These are phyloP conservation scores for Himalopsyche japonica DNA, from an alignment of 2,888 invertebrate genomes.

Conservation along the genomic window DNA sequence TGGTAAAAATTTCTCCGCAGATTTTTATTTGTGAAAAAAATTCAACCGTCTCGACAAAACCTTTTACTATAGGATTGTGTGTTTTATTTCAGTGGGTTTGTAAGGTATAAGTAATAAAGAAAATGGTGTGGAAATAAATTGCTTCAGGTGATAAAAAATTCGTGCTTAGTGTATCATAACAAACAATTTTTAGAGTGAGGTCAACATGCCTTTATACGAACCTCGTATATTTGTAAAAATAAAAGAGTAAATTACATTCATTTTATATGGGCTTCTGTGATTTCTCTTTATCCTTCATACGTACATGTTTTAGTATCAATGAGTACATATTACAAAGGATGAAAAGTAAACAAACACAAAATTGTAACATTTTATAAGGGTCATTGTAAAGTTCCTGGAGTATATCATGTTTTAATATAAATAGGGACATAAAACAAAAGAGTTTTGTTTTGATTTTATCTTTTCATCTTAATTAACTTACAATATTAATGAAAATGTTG, in stretches of 20 bases:
- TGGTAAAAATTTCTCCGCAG: neutral
- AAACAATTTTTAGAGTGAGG: neutral
- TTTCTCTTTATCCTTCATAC: neutral
- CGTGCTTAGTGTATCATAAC: neutral
- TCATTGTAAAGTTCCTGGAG: too few species aligned
- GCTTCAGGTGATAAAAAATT: neutral
- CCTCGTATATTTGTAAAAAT: neutral
- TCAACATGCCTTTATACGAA: neutral
- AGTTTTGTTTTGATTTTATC: too few species aligned
- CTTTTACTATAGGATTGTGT: neutral
- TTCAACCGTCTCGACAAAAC: neutral
- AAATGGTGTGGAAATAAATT: neutral
- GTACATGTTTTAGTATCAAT: neutral
- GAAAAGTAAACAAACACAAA: too few species aligned
- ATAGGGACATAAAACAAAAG: too few species aligned
- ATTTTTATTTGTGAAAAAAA: neutral
- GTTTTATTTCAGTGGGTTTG: neutral
- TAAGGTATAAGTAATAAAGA: neutral
- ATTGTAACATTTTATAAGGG: too few species aligned
- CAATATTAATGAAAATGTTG: too few species aligned
- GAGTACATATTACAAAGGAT: neutral
- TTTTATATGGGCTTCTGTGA: neutral
- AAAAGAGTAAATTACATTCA: neutral
- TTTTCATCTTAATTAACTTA: too few species aligned
- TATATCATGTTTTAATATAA: too few species aligned